Evolutionary conservation across 2,113 vertebrate genomes (phyloP).

Genomic region (Malurus melanocephalus): DNA sequence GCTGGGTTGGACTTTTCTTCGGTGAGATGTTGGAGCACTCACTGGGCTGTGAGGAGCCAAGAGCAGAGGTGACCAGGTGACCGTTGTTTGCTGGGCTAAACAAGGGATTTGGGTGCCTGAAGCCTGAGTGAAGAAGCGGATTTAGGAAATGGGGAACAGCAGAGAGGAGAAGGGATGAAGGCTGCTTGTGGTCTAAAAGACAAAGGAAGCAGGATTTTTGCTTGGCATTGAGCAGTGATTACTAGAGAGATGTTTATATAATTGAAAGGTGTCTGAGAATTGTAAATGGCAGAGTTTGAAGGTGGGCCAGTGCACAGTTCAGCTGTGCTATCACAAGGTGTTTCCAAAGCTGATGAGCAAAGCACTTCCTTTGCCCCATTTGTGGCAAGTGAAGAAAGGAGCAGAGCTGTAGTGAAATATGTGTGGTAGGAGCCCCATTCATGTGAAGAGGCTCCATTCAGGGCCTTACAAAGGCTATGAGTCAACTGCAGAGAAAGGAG

Average conservation of each 20-base stretch:
- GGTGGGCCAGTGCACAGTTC: not conserved
- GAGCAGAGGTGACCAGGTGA: not conserved
- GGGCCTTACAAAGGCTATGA: slow-evolving; percentile 36
- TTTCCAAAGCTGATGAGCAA: not conserved
- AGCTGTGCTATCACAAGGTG: not conserved
- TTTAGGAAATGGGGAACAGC: not conserved
- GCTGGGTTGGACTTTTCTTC: not conserved
- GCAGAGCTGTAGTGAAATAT: not conserved
- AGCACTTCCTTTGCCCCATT: not conserved
- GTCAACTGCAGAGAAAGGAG: slow-evolving; percentile 42
- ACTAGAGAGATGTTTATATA: not conserved
- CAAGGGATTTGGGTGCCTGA: not conserved
- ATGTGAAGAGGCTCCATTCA: slow-evolving; percentile 3
- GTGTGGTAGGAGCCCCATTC: slow-evolving; percentile 9
- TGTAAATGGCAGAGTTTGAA: not conserved
- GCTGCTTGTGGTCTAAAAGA: not conserved
- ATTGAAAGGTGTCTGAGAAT: not conserved
- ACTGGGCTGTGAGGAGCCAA: not conserved
- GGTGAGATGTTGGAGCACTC: fast-evolving
- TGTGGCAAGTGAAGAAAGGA: not conserved
- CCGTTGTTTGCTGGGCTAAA: not conserved
- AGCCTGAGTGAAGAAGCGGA: not conserved
- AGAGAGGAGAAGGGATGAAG: not conserved
- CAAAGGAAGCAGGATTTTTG: not conserved
- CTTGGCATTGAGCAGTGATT: not conserved